These are phyloP conservation scores for Athrips mouffetella DNA, from an alignment of 2,888 invertebrate species.

Conservation along the genomic window DNA sequence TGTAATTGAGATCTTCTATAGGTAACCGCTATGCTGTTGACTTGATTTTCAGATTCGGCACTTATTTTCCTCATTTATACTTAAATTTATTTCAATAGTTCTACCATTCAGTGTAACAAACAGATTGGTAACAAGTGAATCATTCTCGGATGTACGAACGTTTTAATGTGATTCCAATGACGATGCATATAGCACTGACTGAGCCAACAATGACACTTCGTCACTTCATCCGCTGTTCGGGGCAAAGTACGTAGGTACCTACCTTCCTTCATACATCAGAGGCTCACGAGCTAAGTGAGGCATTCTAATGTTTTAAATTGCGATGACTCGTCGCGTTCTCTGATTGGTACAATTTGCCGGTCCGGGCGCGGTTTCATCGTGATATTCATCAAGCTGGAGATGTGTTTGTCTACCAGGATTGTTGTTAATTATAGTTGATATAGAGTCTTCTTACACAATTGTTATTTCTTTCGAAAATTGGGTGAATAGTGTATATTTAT, in stretches of 20 bases:
- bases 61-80: neutral
- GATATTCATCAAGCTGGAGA: slow-evolving; percentile 50
- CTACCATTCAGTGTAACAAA: too few species aligned
- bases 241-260: too few species aligned
- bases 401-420: too few species aligned
- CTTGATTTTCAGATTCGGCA: neutral
- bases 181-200: neutral
- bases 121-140: too few species aligned
- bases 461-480: too few species aligned
- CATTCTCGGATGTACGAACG: neutral
- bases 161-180: neutral
- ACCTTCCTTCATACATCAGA: too few species aligned
- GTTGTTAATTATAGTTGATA: too few species aligned
- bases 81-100: too few species aligned
- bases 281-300: too few species aligned
- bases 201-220: neutral
- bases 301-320: slow-evolving; percentile 63
- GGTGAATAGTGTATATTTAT: too few species aligned
- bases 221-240: neutral
- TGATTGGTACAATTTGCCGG: slow-evolving; percentile 66
- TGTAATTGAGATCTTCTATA: neutral
- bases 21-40: neutral
- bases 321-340: slow-evolving; percentile 56
- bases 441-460: too few species aligned
- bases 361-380: slow-evolving; percentile 65